A percentile compares a stretch with the other conserved stretches of the same genome.
Conservation (phyloP, 2,888 invertebrate genomes). For the Isotomurus palustris region DNA sequence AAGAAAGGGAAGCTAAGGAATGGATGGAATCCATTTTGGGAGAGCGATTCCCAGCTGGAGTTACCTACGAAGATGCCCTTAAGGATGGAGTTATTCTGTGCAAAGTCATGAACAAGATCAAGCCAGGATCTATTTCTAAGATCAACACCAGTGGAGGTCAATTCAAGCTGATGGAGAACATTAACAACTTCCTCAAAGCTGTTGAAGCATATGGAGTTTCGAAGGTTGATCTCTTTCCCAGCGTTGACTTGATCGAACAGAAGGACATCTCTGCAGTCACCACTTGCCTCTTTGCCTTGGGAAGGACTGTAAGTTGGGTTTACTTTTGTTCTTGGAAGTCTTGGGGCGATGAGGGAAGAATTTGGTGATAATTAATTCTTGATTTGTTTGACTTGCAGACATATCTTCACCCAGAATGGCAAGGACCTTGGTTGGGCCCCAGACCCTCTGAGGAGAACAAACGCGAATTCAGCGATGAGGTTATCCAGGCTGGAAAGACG, state of each 20-base stretch:
- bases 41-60: conserved; percentile 77
- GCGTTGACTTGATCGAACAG: conserved; percentile 93
- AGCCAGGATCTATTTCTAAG: conserved; percentile 81
- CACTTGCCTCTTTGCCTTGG: conserved; percentile 78
- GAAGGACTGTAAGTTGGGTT: conserved; percentile 66
- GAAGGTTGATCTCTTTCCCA: conserved; percentile 91
- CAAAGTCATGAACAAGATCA: conserved; percentile 87
- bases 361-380: conserved; percentile 3
- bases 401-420: conserved; percentile 78
- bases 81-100: conserved; percentile 90
- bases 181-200: conserved; percentile 86
- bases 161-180: conserved; percentile 99
- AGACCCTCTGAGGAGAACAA: conserved; percentile 91
- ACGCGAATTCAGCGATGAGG: conserved; percentile 89
- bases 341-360: too few species aligned
- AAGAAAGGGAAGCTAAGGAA: conserved; percentile 81
- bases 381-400: conserved; percentile 56
- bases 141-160: conserved; percentile 92
- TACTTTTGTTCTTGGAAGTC: too few species aligned
- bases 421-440: conserved; percentile 85
- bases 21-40: conserved; percentile 88
- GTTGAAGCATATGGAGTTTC: conserved; percentile 81
- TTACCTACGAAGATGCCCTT: conserved; percentile 79
- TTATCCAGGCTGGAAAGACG: conserved; percentile 76
- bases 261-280: conserved; percentile 82